Base-by-base conservation (phyloP, 2,113 vertebrate species). In the Pardalotus punctatus region DNA sequence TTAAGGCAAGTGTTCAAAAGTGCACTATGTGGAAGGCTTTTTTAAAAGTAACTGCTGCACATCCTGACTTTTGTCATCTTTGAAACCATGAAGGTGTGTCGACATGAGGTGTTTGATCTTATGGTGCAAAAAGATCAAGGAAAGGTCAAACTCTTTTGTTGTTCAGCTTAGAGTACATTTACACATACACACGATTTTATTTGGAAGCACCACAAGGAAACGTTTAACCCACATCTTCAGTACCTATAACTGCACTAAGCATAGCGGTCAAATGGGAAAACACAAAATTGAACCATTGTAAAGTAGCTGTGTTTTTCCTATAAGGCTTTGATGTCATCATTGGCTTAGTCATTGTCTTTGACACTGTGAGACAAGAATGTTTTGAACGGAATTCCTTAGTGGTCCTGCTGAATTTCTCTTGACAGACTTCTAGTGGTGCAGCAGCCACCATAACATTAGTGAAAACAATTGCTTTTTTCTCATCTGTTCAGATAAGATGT, bases 101-200 rank as follows among this genome's bases (percentile, higher is more conserved):
- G 1, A 4, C 7, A 8, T 48, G 50, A 90, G 42, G 11, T 0
- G 2, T 86, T 92, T 78, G 77, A 58, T 92, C 25, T 83, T n/a
- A 18, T 0, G 0, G 38, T 0, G 0, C 51, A 53, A 45, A 83
- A 89, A 56, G 18, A 40, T 71, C 11, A 60, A 21, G 65, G 71
- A 61, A 76, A 56, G n/a, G 35, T 64, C 61, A 81, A 61, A 70
- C 25, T 79, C 25, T 76, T 77, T 11, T 0, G 0, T 47, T 72
- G 62, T 66, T 92, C 45, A 38, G 1, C 8, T 82, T 69, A 31
- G 28, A 40, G 4, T 40, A 27, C 24, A 22, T 25, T 31, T 78
- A 36, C 22, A 10, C 3, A 2, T 28, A 28, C 4, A 14, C 21
- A 56, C 43, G 65, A 0, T 81, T 83, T 83, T 69, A 74, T 45